phyloP scores from a whole-genome alignment of 2,113 vertebrate species.

The Myanophis thanlyinensis region DNA sequence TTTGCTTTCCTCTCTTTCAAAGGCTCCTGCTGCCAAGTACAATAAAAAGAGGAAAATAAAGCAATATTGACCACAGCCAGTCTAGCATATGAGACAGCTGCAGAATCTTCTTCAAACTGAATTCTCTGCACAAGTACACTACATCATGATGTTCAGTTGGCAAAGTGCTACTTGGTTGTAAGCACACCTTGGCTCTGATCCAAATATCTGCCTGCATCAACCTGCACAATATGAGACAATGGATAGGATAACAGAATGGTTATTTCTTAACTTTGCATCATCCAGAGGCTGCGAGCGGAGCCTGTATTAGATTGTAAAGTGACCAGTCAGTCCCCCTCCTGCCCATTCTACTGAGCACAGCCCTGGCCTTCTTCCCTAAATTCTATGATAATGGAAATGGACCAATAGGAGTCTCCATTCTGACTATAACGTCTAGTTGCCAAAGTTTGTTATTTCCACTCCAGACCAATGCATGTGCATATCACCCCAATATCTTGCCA shows the following conservation, averaged over 20 bases:
- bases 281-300: background rate
- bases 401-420: background rate
- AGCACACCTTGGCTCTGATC: background rate
- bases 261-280: background rate
- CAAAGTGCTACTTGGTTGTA: background rate
- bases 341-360: background rate
- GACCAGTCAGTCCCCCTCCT: background rate
- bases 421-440: background rate
- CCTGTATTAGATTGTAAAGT: background rate
- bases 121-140: background rate
- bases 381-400: background rate
- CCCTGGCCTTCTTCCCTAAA: background rate
- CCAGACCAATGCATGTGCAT: background rate
- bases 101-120: background rate
- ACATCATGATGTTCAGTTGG: background rate
- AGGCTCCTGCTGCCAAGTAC: background rate
- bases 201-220: background rate
- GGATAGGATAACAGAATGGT: background rate
- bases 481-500: background rate
- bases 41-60: conserved; percentile 8
- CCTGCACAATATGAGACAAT: background rate
- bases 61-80: background rate
- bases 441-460: background rate
- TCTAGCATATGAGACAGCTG: background rate
- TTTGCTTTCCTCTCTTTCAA: conserved; percentile 12